A percentile compares a stretch with the other conserved stretches of the same genome.
phyloP scores from a whole-genome alignment of 2,797 vertebrate species.

The Molossus molossus region DNA sequence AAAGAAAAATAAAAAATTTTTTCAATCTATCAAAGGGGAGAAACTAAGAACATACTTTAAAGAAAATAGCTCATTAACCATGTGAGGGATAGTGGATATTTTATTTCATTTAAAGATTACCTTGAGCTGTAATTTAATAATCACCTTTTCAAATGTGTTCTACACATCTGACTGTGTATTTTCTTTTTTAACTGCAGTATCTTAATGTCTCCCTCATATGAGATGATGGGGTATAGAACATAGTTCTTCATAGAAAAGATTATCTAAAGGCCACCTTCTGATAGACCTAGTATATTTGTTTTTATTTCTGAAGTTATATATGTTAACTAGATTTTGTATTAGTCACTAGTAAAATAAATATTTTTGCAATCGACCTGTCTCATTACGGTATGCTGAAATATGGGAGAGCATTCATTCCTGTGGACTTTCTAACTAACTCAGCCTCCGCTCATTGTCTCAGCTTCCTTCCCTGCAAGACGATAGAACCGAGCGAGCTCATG shows the following conservation, averaged over 20 bases:
- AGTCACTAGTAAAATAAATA: neutral
- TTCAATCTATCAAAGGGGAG: neutral
- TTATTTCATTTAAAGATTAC: constrained; percentile 17
- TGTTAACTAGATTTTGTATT: neutral
- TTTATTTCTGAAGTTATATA: constrained; percentile 23
- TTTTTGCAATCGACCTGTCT: constrained; percentile 23
- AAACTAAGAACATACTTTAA: constrained; percentile 12
- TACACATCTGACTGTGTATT: neutral
- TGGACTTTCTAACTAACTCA: neutral
- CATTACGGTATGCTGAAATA: neutral
- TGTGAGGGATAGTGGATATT: neutral
- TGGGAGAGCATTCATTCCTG: neutral
- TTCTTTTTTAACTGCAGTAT: neutral
- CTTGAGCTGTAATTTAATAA: constrained; percentile 27
- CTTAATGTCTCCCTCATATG: neutral
- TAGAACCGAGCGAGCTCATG: neutral
- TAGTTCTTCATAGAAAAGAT: neutral
- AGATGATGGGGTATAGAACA: neutral
- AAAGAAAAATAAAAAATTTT: no score
- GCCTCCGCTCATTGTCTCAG: neutral
- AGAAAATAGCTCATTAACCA: constrained; percentile 6
- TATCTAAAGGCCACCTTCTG: neutral
- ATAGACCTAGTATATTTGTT: neutral
- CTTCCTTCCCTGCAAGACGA: neutral
- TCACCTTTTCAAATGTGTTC: neutral